Evolutionary conservation across 2,888 invertebrate genomes (phyloP).

Genomic region (Acleris holmiana): DNA sequence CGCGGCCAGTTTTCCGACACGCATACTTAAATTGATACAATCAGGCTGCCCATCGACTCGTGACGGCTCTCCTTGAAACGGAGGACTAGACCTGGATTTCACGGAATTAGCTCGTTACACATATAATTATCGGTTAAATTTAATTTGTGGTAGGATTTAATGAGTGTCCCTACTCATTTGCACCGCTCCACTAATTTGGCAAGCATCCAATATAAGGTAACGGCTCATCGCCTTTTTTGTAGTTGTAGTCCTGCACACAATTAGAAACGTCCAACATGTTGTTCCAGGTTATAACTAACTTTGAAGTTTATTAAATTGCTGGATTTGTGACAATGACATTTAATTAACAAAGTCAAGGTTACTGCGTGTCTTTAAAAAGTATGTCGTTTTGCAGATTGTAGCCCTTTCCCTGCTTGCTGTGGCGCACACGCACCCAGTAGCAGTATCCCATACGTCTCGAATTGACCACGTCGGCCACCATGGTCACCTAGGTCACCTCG

Average conservation of each 20-base stretch:
- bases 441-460: slow-evolving; percentile 59
- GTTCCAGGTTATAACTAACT: slow-evolving; percentile 48
- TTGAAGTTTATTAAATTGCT: neutral
- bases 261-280: slow-evolving; percentile 59
- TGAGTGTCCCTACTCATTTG: slow-evolving; percentile 43
- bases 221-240: slow-evolving; percentile 41
- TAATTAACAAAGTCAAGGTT: too few relatives aligned
- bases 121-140: slow-evolving; percentile 11
- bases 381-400: slow-evolving; percentile 47
- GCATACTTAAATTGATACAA: slow-evolving; percentile 24
- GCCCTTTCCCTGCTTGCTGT: slow-evolving; percentile 54
- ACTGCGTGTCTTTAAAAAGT: neutral
- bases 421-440: slow-evolving; percentile 54
- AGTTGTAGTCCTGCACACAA: slow-evolving; percentile 61
- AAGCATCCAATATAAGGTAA: slow-evolving; percentile 54
- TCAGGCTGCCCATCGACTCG: slow-evolving; percentile 51
- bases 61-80: slow-evolving; percentile 51
- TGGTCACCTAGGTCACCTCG: slow-evolving; percentile 35
- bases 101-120: slow-evolving; percentile 45
- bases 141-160: slow-evolving; percentile 27
- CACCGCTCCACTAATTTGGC: slow-evolving; percentile 45
- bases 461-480: slow-evolving; percentile 48
- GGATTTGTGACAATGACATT: neutral
- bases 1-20: slow-evolving; percentile 19
- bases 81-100: slow-evolving; percentile 58